Conservation (phyloP, 2,888 invertebrate genomes). For the Pandemis cinnamomeana region DNA sequence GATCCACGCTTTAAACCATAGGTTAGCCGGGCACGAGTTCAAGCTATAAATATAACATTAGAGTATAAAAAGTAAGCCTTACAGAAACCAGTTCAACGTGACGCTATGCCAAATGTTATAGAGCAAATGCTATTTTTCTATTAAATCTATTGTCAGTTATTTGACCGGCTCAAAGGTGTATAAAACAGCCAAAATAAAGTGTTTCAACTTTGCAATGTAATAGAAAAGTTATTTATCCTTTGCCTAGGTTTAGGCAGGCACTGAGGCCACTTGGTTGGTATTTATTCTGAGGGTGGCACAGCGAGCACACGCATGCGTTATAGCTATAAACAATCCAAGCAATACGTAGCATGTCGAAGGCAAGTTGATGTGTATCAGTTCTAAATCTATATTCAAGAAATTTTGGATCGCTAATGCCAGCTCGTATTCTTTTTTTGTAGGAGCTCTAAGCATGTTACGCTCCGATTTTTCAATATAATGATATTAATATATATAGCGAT, state of each 20-base stretch:
- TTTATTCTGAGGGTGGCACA: not conserved
- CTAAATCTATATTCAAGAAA: not conserved
- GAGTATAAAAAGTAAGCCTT: not conserved
- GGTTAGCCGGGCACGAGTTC: constrained; percentile 3
- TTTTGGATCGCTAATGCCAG: not conserved
- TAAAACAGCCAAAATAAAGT: constrained; percentile 13
- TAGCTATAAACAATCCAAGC: not conserved
- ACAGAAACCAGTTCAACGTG: not conserved
- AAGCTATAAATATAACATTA: not conserved
- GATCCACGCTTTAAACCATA: constrained; percentile 3
- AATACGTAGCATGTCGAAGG: not conserved
- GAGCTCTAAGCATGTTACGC: not conserved
- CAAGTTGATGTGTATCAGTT: no score
- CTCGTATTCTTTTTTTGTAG: not conserved
- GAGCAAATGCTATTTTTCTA: constrained; percentile 13
- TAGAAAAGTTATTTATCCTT: not conserved
- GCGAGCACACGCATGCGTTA: not conserved
- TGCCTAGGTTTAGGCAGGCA: not conserved
- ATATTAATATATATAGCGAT: not conserved
- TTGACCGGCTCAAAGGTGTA: constrained; percentile 6
- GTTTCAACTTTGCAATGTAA: constrained; percentile 1
- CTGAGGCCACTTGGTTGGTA: not conserved
- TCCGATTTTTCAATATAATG: not conserved
- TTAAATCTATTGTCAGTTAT: constrained; percentile 3
- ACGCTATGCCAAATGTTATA: constrained; percentile 13